phyloP scores from a whole-genome alignment of 2,888 invertebrate genomes.

The Phragmatobia fuliginosa region DNA sequence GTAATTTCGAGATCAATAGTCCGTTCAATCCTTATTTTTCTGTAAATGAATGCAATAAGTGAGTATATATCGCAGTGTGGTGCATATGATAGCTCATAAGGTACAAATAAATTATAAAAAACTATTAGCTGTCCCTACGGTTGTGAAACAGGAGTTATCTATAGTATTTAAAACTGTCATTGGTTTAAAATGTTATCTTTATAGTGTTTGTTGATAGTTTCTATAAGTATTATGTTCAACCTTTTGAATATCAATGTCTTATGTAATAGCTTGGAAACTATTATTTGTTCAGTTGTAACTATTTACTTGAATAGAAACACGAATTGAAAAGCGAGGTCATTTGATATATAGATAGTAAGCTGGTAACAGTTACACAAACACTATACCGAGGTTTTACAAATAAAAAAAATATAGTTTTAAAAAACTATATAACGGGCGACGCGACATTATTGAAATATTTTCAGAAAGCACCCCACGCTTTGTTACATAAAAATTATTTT shows the following conservation, averaged over 20 bases:
- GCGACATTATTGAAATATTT: no score
- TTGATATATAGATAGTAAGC: no score
- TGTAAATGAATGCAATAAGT: background rate
- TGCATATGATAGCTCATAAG: background rate
- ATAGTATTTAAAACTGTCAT: constrained; percentile 23
- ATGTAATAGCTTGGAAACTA: constrained; percentile 6
- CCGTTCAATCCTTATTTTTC: background rate
- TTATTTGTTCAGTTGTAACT: constrained; percentile 15
- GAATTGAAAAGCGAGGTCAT: background rate
- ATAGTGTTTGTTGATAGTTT: constrained; percentile 40
- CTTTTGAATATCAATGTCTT: constrained; percentile 14
- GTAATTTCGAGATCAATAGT: background rate
- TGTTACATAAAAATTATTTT: no score
- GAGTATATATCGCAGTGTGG: constrained; percentile 13
- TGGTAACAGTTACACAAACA: background rate
- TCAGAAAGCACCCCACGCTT: no score
- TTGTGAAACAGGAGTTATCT: constrained; percentile 40
- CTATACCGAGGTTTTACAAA: background rate
- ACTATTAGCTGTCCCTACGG: constrained; percentile 6
- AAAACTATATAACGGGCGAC: no score
- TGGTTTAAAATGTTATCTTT: constrained; percentile 35
- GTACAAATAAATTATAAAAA: constrained; percentile 8
- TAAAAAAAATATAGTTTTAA: no score
- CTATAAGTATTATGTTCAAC: constrained; percentile 12
- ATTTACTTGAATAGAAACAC: background rate